Evolutionary conservation across 1,140 invertebrate genomes (phyloP), one percentile per base, ranked within the genome.

Genomic region (Drosophila repletoides): DNA sequence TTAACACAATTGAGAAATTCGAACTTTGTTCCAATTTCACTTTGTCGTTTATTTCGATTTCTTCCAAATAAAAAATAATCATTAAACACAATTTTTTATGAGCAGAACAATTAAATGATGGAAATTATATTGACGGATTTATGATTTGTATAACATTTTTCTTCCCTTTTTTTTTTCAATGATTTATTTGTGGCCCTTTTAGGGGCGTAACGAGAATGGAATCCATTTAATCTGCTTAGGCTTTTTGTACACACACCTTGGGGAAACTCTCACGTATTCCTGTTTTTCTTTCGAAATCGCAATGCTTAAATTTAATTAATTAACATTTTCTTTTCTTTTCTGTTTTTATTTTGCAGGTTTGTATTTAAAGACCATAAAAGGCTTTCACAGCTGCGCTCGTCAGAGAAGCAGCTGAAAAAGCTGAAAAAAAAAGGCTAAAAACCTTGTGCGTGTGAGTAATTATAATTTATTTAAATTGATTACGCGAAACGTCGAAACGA

Each of bases 381-480:
- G 34, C 52, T 22, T 67, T 49, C 21, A 34, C 34, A 65, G 31
- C 45, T 74, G 34, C 17, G 22, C 22, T 33, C 14, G 14, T 48
- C 4, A 22, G 15, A 14, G n/a, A n/a, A n/a, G n/a, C n/a, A 34
- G 15, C 4, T 15, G 33, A 4, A 26, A 36, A 26, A 14, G 17
- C 12, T 21, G 24, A 49, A 28, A 55, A 61, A 41, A 41, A 41
- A 41, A 9, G 7, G 15, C 15, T 5, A n/a, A 48, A 22, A 17
- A 24, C 24, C 58, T 55, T 63, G 51, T 24, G 53, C 36, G 66
- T 67, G 74, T 84, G 80, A 83, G 79, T 83, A 84, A 79, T 79
- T 86, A 83, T 83, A 83, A 83, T 83, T 84, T 79, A 83, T 83
- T 79, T 83, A 74, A 84, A 83, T 83, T 69, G 79, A 83, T 81